Base-by-base conservation (phyloP, 2,888 invertebrate genomes). In the Stenotaenia linearis region DNA sequence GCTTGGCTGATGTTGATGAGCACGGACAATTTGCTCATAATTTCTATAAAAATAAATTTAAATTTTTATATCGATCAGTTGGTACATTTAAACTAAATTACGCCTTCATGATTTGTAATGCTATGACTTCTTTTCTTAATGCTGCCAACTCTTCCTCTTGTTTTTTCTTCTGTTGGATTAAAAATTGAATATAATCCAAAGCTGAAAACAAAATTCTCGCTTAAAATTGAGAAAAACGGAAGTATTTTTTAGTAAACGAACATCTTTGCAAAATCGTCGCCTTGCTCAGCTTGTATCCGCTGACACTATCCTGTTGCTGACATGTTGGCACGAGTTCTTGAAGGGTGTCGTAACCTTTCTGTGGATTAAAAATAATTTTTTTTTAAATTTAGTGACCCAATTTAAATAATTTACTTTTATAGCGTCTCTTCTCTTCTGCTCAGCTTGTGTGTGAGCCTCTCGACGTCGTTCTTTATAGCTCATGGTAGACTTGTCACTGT, bases 381-480 rank as follows among this genome's bases (percentile, higher is more conserved):
- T 77, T 77, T 21, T 15, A 40, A 10, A 37, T 18, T 40, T 12
- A 23, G 6, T 21, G 4, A 25, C 4, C 6, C 23, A 37, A 77
- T 23, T 23, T 18, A 10, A 30, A n/a, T 23, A n/a, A 18, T 25
- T 75, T 81, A 86, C 87, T 84, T 97, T 98, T 81, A 98, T 98
- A 1, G 97, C 97, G 90, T 98, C 97, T 84, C 97, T 90, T 82
- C 98, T 89, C 85, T 97, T 97, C 86, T 98, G 97, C 86, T 98
- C 98, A 1, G 98, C 97, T 88, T 97, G 91, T 0, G 97, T 97
- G 85, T 97, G 97, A 5, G 97, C 97, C 86, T 97, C 97, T 81
- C 97, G 89, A 79, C 97, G 90, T 45, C 97, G 89, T 85, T 98
- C 97, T 86, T 96, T 97, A 86, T 97, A 97, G 85, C 93, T 95